Conservation (phyloP, 2,888 invertebrate genomes). For the Pogonocherus hispidulus region DNA sequence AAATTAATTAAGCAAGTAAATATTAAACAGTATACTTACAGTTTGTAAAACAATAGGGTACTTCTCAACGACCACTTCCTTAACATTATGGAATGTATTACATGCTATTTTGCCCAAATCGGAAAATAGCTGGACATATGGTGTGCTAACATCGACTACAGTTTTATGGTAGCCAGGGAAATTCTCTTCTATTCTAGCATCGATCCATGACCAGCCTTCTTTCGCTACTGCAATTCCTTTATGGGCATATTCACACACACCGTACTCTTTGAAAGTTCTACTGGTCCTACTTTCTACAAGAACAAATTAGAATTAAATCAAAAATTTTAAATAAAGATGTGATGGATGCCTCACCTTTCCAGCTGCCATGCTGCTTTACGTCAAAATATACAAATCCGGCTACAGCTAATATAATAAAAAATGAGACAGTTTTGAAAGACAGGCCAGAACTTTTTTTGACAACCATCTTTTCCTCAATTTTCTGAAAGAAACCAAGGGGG, state of each 20-base stretch:
- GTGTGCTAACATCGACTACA: conserved; percentile 72
- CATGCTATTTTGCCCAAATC: conserved; percentile 72
- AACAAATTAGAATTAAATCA: conserved; percentile 7
- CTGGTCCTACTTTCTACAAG: conserved; percentile 69
- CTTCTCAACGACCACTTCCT: conserved; percentile 57
- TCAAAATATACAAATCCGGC: conserved; percentile 77
- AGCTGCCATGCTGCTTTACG: conserved; percentile 76
- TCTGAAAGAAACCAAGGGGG: conserved; percentile 61
- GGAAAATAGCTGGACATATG: conserved; percentile 74
- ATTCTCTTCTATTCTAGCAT: conserved; percentile 78
- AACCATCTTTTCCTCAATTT: conserved; percentile 68
- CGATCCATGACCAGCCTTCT: conserved; percentile 75
- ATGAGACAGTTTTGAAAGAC: conserved; percentile 77
- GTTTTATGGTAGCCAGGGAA: conserved; percentile 78
- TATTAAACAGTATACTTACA: too few species aligned
- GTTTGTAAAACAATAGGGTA: conserved; percentile 70
- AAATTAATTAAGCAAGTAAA: too few species aligned
- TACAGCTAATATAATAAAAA: conserved; percentile 74
- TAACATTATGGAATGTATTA: conserved; percentile 66
- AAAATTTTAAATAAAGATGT: conserved; percentile 11
- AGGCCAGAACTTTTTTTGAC: conserved; percentile 65
- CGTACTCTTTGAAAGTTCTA: conserved; percentile 76
- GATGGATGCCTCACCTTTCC: conserved; percentile 76
- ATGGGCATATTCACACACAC: conserved; percentile 76
- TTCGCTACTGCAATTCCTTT: conserved; percentile 75